Conservation (phyloP, 2,888 invertebrate species). For the Oligia fasciuncula region DNA sequence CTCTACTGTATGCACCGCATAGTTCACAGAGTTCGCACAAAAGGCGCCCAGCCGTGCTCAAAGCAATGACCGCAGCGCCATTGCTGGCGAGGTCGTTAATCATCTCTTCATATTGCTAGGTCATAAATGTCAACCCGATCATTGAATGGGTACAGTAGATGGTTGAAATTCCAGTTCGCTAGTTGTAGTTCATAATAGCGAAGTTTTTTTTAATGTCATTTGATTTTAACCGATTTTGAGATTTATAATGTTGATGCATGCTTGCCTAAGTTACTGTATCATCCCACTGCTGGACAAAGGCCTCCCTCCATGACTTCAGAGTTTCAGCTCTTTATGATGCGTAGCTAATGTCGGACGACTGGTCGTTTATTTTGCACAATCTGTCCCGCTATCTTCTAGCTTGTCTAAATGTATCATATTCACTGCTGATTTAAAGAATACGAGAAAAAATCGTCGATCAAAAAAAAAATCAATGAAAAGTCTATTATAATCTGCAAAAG, state of each 20-base stretch:
- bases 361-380: neutral
- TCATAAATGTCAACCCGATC: conserved; percentile 23
- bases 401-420: neutral
- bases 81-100: conserved; percentile 43
- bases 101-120: conserved; percentile 26
- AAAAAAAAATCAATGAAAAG: neutral
- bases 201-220: neutral
- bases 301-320: neutral
- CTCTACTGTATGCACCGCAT: conserved; percentile 7
- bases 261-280: neutral
- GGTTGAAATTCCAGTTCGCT: neutral
- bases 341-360: neutral
- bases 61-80: conserved; percentile 38
- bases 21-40: conserved; percentile 31
- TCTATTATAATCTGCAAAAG: neutral
- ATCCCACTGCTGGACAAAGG: neutral
- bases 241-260: neutral
- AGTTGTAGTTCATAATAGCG: neutral
- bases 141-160: conserved; percentile 14
- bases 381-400: no score
- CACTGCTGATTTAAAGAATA: neutral
- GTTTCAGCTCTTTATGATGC: neutral
- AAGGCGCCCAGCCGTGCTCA: conserved; percentile 27
- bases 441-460: no score
- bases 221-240: neutral